Conservation (phyloP, 2,113 vertebrate species). For the Gopherus flavomarginatus region DNA sequence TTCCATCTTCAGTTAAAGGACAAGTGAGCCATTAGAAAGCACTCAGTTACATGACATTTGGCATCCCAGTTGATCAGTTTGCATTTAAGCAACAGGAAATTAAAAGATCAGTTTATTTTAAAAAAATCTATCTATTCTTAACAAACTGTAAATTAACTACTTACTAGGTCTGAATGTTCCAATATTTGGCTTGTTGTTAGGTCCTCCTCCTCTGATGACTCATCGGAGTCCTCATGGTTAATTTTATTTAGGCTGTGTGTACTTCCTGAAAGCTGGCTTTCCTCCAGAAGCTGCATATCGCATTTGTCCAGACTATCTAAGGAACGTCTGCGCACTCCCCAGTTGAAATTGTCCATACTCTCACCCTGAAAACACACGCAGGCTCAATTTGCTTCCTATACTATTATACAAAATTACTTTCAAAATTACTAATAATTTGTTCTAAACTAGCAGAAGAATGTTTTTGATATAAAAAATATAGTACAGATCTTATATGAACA, state of each 20-base stretch:
- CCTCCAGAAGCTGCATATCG: conserved; percentile 89
- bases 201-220: conserved; percentile 95
- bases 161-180: conserved; percentile 90
- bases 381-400: background rate
- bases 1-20: conserved; percentile 2
- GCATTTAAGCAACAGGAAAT: background rate
- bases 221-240: conserved; percentile 89
- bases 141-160: conserved; percentile 47
- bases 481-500: background rate
- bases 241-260: conserved; percentile 88
- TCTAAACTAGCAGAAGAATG: conserved; percentile 32
- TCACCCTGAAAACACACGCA: conserved; percentile 87
- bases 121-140: background rate
- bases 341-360: conserved; percentile 97
- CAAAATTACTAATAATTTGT: background rate
- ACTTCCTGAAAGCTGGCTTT: conserved; percentile 89
- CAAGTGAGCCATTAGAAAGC: background rate
- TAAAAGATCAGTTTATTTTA: background rate
- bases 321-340: conserved; percentile 94
- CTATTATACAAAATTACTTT: background rate
- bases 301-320: conserved; percentile 94
- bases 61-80: background rate
- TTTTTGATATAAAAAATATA: background rate
- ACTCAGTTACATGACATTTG: background rate
- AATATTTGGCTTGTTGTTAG: conserved; percentile 91